A percentile compares a stretch with the other conserved stretches of the same genome.
These are phyloP conservation scores for Eudasyphora cyanicolor DNA, from an alignment of 2,888 invertebrate genomes.

Conservation along the genomic window DNA sequence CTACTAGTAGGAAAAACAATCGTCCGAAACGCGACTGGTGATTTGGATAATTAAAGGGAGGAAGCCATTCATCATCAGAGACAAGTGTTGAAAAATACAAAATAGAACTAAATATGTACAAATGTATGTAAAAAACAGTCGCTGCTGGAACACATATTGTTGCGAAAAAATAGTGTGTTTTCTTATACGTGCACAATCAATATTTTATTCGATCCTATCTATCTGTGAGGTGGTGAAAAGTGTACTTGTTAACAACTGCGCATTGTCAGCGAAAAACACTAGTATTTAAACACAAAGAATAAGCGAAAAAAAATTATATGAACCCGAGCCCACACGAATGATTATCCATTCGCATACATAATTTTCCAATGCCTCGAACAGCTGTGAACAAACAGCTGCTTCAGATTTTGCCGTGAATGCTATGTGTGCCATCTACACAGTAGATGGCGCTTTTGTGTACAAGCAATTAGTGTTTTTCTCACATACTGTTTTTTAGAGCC, in stretches of 20 bases:
- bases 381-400: constrained; percentile 57
- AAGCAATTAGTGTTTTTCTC: too few species aligned
- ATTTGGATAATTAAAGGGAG: not conserved
- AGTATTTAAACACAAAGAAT: constrained; percentile 60
- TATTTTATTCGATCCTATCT: constrained; percentile 45
- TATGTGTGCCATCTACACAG: too few species aligned
- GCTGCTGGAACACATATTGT: constrained; percentile 15
- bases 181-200: constrained; percentile 60
- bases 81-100: not conserved
- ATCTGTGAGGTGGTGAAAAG: constrained; percentile 56
- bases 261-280: constrained; percentile 64
- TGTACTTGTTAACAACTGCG: constrained; percentile 63
- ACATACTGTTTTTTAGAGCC: too few species aligned
- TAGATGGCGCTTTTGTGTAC: not conserved
- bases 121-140: not conserved
- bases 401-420: constrained; percentile 9
- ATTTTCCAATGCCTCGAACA: constrained; percentile 53
- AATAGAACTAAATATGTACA: constrained; percentile 14
- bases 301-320: constrained; percentile 15
- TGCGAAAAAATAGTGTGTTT: constrained; percentile 6
- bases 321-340: constrained; percentile 38
- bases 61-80: not conserved
- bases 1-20: not conserved
- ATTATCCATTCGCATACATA: constrained; percentile 30
- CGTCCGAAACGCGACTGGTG: not conserved